phyloP scores from a whole-genome alignment of 2,113 vertebrate genomes.

The Leucoraja erinaceus region DNA sequence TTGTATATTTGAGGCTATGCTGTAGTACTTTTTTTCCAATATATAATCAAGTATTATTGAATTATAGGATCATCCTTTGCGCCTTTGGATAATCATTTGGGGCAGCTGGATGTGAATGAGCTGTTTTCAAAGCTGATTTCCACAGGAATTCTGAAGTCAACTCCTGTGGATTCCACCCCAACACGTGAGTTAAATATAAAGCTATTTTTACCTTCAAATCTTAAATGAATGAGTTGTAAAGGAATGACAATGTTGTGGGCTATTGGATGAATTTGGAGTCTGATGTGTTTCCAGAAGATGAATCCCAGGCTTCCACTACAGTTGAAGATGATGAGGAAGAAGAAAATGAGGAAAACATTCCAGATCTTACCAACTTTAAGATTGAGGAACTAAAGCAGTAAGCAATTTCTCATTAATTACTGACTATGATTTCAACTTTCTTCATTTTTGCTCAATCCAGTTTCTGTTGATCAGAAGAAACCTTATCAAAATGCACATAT shows the following conservation, averaged over 20 bases:
- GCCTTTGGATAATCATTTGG: conserved; percentile 84
- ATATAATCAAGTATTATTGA: conserved; percentile 48
- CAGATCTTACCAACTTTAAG: conserved; percentile 82
- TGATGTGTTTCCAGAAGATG: conserved; percentile 56
- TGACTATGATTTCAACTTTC: background rate
- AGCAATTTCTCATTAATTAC: conserved; percentile 47
- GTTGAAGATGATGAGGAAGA: conserved; percentile 70
- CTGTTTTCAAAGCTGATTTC: conserved; percentile 84
- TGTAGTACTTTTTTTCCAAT: conserved; percentile 31
- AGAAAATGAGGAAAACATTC: conserved; percentile 74
- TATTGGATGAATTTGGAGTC: conserved; percentile 20
- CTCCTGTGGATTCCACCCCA: conserved; percentile 60
- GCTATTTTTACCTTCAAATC: background rate
- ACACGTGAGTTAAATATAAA: conserved; percentile 51
- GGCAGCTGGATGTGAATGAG: conserved; percentile 91
- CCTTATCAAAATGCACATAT: background rate
- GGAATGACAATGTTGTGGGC: conserved; percentile 35
- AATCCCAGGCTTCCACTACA: conserved; percentile 51
- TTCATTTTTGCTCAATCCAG: background rate
- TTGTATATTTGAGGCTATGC: background rate
- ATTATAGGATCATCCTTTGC: conserved; percentile 52
- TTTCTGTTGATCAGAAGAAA: background rate
- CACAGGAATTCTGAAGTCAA: conserved; percentile 80
- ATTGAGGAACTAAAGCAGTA: conserved; percentile 88
- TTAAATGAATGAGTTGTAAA: background rate